Evolutionary conservation across 2,113 vertebrate genomes (phyloP).

Genomic region (Archocentrus centrarchus): DNA sequence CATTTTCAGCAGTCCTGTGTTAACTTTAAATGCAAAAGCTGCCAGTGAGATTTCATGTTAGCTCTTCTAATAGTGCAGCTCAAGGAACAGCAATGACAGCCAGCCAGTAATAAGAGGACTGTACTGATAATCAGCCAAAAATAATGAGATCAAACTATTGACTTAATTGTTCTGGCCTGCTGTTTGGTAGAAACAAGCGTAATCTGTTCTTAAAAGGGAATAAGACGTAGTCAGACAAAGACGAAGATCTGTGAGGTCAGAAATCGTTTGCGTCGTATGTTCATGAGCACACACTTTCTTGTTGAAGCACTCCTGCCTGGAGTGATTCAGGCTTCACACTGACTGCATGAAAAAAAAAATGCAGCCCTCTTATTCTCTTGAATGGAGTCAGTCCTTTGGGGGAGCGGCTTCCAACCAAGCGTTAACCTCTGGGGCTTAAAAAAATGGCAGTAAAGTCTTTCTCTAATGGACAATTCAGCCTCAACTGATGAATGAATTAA

Average conservation of each 20-base stretch:
- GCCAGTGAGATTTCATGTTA: background rate
- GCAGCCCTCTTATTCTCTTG: background rate
- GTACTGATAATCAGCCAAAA: fast-evolving
- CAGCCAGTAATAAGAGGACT: too few species aligned
- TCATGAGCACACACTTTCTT: background rate
- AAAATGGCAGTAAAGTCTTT: background rate
- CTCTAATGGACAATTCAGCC: background rate
- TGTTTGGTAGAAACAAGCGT: background rate
- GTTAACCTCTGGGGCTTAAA: background rate
- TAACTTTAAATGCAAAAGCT: background rate
- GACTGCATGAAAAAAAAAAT: background rate
- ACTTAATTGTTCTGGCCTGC: background rate
- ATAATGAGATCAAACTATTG: background rate
- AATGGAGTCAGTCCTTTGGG: background rate
- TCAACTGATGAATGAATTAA: too few species aligned
- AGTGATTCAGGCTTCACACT: background rate
- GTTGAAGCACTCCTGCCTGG: background rate
- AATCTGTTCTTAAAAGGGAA: background rate
- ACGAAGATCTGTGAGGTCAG: background rate
- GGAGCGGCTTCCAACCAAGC: background rate
- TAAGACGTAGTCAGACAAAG: background rate
- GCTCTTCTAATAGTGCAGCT: background rate
- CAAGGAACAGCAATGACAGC: background rate
- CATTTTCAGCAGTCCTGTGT: background rate
- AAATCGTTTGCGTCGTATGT: background rate